phyloP scores from a whole-genome alignment of 1,140 invertebrate species.

The Trialeurodes vaporariorum region DNA sequence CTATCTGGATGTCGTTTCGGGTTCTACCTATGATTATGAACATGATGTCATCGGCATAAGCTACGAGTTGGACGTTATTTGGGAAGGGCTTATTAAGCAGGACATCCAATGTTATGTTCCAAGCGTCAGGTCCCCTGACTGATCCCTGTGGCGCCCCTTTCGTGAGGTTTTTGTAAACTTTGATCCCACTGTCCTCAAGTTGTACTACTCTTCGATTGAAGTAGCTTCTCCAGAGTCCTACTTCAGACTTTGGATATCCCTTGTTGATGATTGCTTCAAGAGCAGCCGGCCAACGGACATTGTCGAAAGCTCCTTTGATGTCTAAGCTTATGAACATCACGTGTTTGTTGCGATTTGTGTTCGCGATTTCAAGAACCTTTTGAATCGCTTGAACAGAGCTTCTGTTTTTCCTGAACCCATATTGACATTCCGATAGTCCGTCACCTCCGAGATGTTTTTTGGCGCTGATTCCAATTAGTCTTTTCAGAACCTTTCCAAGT shows the following conservation, averaged over 20 bases:
- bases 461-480: not conserved
- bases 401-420: not conserved
- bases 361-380: not conserved
- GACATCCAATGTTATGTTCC: not conserved
- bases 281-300: not conserved
- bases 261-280: not conserved
- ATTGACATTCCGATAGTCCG: not conserved
- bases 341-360: not conserved
- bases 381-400: not conserved
- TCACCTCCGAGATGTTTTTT: not conserved
- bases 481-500: not conserved
- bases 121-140: not conserved
- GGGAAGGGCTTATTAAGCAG: not conserved
- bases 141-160: not conserved
- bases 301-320: not conserved
- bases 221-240: not conserved
- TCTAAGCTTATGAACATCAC: not conserved
- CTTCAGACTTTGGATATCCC: not conserved
- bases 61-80: not conserved
- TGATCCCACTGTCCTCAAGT: not conserved
- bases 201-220: not conserved
- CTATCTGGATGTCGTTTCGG: too few species aligned
- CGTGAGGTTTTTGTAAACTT: not conserved
- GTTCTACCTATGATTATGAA: not conserved
- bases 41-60: not conserved